Evolutionary conservation across 2,888 invertebrate species (phyloP).

Genomic region (Seira sanloemensis): DNA sequence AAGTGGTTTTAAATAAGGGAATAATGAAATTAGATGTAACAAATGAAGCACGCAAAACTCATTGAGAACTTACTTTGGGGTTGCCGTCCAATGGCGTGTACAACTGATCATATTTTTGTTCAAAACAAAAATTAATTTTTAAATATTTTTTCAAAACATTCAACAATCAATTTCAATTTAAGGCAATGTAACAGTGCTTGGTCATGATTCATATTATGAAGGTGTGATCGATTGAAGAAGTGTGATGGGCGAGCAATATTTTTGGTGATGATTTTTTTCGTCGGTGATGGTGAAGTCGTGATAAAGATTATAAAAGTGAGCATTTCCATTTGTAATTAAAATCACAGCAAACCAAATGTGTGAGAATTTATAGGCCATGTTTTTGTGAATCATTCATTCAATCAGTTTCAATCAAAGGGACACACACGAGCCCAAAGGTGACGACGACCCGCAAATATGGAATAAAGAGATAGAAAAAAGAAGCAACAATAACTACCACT

Average conservation of each 20-base stretch:
- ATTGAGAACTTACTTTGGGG: constrained; percentile 72
- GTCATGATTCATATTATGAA: not conserved
- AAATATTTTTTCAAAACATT: constrained; percentile 15
- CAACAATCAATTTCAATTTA: constrained; percentile 18
- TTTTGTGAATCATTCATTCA: constrained; percentile 35
- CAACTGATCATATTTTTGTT: constrained; percentile 65
- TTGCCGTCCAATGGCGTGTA: constrained; percentile 73
- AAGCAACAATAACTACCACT: constrained; percentile 38
- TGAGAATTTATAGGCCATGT: no score
- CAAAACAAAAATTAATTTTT: constrained; percentile 3
- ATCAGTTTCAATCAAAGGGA: constrained; percentile 32
- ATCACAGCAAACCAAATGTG: not conserved
- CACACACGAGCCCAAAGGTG: constrained; percentile 62
- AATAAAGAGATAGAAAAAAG: constrained; percentile 60
- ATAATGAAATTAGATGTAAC: no score
- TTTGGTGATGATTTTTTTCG: constrained; percentile 6
- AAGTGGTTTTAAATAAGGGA: no score
- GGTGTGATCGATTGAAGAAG: not conserved
- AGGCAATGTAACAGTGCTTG: not conserved
- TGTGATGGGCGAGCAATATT: not conserved
- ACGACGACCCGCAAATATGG: constrained; percentile 68
- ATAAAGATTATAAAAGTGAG: not conserved
- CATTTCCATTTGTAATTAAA: constrained; percentile 2
- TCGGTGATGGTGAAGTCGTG: constrained; percentile 17
- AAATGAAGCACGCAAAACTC: constrained; percentile 62